phyloP scores from a whole-genome alignment of 2,888 invertebrate genomes.

The Troides oblongomaculatus region DNA sequence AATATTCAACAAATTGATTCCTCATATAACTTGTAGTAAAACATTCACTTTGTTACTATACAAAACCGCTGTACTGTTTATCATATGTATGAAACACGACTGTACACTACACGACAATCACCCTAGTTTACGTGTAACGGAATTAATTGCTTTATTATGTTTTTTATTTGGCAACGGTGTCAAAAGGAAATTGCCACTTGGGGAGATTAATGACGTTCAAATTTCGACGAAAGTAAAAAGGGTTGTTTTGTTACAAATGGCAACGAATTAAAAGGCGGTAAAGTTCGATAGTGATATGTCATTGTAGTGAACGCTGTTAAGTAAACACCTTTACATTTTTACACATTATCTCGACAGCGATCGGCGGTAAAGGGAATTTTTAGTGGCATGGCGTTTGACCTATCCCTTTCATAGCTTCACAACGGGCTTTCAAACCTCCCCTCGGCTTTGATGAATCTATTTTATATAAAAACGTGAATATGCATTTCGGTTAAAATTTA shows the following conservation, averaged over 20 bases:
- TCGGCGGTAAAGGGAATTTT: conserved; percentile 41
- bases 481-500: not conserved
- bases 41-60: no score
- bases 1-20: no score
- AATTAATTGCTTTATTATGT: conserved; percentile 8
- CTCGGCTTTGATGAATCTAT: conserved; percentile 25
- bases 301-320: conserved; percentile 15
- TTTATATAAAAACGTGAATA: conserved; percentile 18
- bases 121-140: no score
- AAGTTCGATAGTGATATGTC: conserved; percentile 16
- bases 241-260: conserved; percentile 10
- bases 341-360: conserved; percentile 42
- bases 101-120: no score
- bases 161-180: conserved; percentile 18
- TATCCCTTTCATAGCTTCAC: conserved; percentile 33
- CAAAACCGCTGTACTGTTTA: no score
- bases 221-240: not conserved
- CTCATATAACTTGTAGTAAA: no score
- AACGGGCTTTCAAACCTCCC: conserved; percentile 18
- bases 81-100: no score
- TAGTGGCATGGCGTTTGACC: conserved; percentile 40
- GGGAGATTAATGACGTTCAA: conserved; percentile 19
- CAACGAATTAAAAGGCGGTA: conserved; percentile 11
- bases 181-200: conserved; percentile 23
- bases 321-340: conserved; percentile 36